These are phyloP conservation scores for Gambusia holbrooki DNA, from an alignment of 2,113 vertebrate genomes.

Conservation along the genomic window DNA sequence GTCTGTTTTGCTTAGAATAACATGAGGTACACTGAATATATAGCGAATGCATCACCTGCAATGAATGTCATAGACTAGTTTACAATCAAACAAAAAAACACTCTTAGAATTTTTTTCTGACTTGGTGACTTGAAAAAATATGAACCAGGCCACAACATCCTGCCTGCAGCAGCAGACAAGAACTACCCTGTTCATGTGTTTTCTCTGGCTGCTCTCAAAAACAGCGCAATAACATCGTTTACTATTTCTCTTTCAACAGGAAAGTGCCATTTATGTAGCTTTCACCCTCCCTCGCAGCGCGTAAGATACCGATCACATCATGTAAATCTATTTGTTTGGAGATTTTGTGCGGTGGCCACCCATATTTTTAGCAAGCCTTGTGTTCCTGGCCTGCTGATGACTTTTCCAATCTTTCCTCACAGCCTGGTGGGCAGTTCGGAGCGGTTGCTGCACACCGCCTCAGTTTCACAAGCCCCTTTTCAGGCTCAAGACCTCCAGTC, in stretches of 20 bases:
- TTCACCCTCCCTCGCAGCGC: constrained; percentile 35
- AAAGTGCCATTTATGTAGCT: constrained; percentile 50
- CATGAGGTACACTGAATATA: background rate
- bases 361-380: constrained; percentile 62
- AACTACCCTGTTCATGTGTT: constrained; percentile 55
- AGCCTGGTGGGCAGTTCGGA: constrained; percentile 59
- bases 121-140: constrained; percentile 48
- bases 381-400: constrained; percentile 78
- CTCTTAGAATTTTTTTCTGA: constrained; percentile 36
- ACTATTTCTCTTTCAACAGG: constrained; percentile 67
- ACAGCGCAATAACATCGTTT: constrained; percentile 48
- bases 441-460: constrained; percentile 30
- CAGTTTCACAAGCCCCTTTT: constrained; percentile 30
- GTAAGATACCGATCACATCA: constrained; percentile 70
- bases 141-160: constrained; percentile 27
- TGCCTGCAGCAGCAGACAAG: constrained; percentile 57
- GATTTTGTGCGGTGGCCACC: constrained; percentile 80
- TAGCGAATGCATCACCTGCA: background rate
- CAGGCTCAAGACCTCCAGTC: constrained; percentile 20
- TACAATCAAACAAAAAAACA: background rate
- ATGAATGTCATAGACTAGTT: background rate
- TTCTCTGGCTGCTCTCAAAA: constrained; percentile 57
- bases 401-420: constrained; percentile 83
- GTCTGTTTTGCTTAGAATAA: background rate
- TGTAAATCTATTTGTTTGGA: constrained; percentile 78